Conservation (phyloP, 2,113 vertebrate genomes). For the Hydropotes inermis region DNA sequence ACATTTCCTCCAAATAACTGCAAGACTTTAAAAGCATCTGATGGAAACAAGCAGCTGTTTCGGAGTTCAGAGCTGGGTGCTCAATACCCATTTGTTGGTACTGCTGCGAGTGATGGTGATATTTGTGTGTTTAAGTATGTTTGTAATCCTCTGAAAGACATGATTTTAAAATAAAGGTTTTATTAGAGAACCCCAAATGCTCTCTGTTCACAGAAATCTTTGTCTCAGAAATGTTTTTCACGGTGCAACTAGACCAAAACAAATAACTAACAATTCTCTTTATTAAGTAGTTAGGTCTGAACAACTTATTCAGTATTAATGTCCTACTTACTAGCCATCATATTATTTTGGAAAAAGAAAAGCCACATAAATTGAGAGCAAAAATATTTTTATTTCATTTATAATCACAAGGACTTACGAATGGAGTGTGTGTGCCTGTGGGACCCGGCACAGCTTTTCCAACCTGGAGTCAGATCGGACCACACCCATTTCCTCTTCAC, state of each 20-base stretch:
- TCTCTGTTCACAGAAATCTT: background rate
- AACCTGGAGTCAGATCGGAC: background rate
- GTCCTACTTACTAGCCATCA: background rate
- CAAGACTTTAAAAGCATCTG: background rate
- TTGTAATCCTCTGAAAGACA: background rate
- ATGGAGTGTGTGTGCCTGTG: background rate
- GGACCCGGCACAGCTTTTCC: background rate
- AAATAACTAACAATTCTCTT: background rate
- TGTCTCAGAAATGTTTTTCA: background rate
- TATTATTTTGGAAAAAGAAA: background rate
- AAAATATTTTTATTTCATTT: conserved; percentile 13
- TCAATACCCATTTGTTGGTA: background rate
- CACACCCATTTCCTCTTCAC: background rate
- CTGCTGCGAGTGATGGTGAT: background rate
- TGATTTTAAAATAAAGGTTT: background rate
- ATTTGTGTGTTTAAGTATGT: background rate
- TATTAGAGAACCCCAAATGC: background rate
- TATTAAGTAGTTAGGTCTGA: background rate
- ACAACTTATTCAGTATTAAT: background rate
- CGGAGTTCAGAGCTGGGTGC: background rate
- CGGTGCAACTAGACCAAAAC: background rate
- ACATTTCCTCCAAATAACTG: background rate
- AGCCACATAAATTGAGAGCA: background rate
- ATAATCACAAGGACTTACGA: background rate
- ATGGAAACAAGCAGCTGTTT: background rate